Evolutionary conservation across 2,113 vertebrate genomes (phyloP).

Genomic region (Channa maculata): DNA sequence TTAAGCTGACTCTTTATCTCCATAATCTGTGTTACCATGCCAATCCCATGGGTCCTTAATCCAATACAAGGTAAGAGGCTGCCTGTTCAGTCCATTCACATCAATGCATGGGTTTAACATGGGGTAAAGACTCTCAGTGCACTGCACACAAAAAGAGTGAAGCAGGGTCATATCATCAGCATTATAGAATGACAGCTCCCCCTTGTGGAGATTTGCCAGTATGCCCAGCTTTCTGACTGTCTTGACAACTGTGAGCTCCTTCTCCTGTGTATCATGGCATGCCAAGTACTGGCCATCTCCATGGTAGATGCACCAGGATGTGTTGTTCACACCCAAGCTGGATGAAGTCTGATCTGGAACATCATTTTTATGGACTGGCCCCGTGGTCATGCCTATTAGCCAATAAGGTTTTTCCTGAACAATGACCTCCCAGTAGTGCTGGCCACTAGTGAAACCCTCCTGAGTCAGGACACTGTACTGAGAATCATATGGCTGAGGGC

Average conservation of each 20-base stretch:
- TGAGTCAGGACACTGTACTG: conserved; percentile 78
- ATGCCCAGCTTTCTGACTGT: conserved; percentile 74
- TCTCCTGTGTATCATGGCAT: conserved; percentile 74
- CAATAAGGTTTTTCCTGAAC: conserved; percentile 84
- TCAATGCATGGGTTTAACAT: conserved; percentile 79
- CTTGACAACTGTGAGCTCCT: conserved; percentile 62
- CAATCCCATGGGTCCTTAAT: conserved; percentile 68
- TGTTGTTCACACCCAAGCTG: conserved; percentile 47
- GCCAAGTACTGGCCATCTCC: conserved; percentile 76
- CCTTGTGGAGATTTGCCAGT: conserved; percentile 69
- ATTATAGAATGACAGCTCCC: conserved; percentile 78
- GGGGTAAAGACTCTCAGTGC: conserved; percentile 65
- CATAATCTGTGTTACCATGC: conserved; percentile 12
- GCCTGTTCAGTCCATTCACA: conserved; percentile 69
- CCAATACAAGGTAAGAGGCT: conserved; percentile 73
- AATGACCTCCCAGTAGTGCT: conserved; percentile 82
- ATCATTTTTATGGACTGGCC: conserved; percentile 23
- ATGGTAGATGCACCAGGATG: conserved; percentile 78
- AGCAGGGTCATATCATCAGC: conserved; percentile 65
- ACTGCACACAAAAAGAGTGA: conserved; percentile 70
- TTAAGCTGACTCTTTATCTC: conserved; percentile 14
- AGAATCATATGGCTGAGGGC: conserved; percentile 56
- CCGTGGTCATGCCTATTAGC: conserved; percentile 77
- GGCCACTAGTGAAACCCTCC: conserved; percentile 69
- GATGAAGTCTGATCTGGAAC: conserved; percentile 1